Evolutionary conservation across 2,797 vertebrate species (phyloP).

Genomic region (Xiphorhynchus erythropygius): DNA sequence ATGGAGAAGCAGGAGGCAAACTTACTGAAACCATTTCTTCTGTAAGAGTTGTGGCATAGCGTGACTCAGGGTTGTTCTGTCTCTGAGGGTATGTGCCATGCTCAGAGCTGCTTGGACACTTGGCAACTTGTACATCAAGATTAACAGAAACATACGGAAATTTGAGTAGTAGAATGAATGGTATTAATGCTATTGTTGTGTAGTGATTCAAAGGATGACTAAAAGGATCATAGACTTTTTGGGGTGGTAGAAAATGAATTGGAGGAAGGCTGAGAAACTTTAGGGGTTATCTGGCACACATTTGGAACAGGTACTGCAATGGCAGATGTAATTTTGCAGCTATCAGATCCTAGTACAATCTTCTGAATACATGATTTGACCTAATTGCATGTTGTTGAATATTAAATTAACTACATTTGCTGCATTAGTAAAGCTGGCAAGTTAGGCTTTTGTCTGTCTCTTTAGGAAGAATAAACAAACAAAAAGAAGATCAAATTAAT

Average conservation of each 20-base stretch:
- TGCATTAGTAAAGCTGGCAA: neutral
- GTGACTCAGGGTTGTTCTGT: neutral
- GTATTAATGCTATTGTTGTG: neutral
- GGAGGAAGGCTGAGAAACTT: neutral
- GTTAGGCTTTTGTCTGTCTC: neutral
- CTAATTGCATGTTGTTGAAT: slow-evolving; percentile 13
- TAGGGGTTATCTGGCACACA: neutral
- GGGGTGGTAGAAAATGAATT: neutral
- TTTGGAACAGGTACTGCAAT: neutral
- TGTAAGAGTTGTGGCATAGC: accelerated
- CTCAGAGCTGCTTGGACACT: neutral
- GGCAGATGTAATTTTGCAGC: neutral
- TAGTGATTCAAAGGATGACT: neutral
- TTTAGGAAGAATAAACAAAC: neutral
- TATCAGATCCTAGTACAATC: neutral
- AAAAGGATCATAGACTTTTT: neutral
- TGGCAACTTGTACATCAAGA: neutral
- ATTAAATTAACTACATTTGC: neutral
- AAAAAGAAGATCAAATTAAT: neutral
- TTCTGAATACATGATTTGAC: neutral
- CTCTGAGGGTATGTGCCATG: neutral
- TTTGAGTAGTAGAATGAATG: neutral
- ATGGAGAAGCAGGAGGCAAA: neutral
- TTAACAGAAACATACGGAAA: neutral
- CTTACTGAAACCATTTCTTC: neutral